Evolutionary conservation across 1,140 invertebrate species (phyloP).

Genomic region (Brachionus sp.): DNA sequence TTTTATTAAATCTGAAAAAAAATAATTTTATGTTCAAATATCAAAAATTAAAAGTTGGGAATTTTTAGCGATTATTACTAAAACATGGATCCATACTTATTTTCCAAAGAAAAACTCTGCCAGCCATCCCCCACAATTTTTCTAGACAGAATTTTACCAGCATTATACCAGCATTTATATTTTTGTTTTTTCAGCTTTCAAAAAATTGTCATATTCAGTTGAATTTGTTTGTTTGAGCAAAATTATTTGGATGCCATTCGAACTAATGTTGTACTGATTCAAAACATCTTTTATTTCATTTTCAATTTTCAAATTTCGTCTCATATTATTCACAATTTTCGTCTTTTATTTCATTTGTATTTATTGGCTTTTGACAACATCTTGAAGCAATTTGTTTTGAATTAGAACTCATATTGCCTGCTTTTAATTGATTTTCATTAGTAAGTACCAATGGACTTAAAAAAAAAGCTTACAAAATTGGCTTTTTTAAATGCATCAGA

Average conservation of each 20-base stretch:
- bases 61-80: too few species aligned
- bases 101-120: too few species aligned
- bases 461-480: not conserved
- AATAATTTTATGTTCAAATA: too few species aligned
- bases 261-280: not conserved
- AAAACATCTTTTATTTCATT: not conserved
- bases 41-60: too few species aligned
- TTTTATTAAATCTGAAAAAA: too few species aligned
- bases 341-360: not conserved
- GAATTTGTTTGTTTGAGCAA: not conserved
- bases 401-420: not conserved
- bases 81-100: too few species aligned
- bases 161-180: too few species aligned
- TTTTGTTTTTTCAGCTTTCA: too few species aligned
- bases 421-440: not conserved
- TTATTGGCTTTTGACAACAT: not conserved
- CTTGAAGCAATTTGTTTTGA: not conserved
- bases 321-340: too few species aligned
- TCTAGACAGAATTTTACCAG: too few species aligned
- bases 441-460: not conserved
- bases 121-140: too few species aligned
- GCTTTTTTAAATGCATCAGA: conserved; percentile 49
- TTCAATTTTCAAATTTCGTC: too few species aligned
- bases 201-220: not conserved
- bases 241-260: not conserved